A percentile compares a stretch with the other conserved stretches of the same genome.
Evolutionary conservation across 2,888 invertebrate genomes (phyloP).

Genomic region (Eupeodes luniger): DNA sequence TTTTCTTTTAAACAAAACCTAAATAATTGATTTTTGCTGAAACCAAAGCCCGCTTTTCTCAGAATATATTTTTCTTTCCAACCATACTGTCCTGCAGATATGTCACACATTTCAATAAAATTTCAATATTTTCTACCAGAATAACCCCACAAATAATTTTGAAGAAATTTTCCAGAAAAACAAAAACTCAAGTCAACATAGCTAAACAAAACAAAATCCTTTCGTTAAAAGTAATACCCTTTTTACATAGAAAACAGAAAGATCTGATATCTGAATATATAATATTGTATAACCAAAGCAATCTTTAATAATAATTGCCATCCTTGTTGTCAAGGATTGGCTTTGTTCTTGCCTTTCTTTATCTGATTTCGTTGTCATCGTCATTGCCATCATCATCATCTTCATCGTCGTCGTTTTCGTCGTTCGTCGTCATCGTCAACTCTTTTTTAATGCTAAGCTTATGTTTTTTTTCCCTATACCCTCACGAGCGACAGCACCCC

Average conservation of each 20-base stretch:
- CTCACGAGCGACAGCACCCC: neutral
- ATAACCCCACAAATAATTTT: neutral
- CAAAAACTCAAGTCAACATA: neutral
- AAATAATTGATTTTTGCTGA: neutral
- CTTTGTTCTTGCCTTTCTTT: slow-evolving; percentile 49
- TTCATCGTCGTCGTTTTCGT: slow-evolving; percentile 14
- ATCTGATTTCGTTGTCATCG: slow-evolving; percentile 51
- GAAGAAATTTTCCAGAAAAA: neutral
- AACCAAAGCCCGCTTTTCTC: neutral
- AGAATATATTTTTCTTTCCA: neutral
- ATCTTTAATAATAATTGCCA: slow-evolving; percentile 45
- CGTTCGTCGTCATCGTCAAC: slow-evolving; percentile 3
- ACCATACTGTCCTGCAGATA: neutral
- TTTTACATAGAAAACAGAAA: neutral
- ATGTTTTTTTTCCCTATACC: slow-evolving; percentile 14
- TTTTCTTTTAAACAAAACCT: too few species aligned
- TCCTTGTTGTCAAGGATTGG: slow-evolving; percentile 45
- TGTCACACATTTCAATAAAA: neutral
- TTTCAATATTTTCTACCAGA: slow-evolving; percentile 23
- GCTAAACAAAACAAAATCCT: slow-evolving; percentile 36
- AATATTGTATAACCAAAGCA: slow-evolving; percentile 15
- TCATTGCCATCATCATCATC: slow-evolving; percentile 22
- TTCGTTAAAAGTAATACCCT: slow-evolving; percentile 46
- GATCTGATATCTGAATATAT: slow-evolving; percentile 24
- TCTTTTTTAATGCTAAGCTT: slow-evolving; percentile 31